These are phyloP conservation scores for Formica exsecta DNA, from an alignment of 1,140 invertebrate species.

Conservation along the genomic window DNA sequence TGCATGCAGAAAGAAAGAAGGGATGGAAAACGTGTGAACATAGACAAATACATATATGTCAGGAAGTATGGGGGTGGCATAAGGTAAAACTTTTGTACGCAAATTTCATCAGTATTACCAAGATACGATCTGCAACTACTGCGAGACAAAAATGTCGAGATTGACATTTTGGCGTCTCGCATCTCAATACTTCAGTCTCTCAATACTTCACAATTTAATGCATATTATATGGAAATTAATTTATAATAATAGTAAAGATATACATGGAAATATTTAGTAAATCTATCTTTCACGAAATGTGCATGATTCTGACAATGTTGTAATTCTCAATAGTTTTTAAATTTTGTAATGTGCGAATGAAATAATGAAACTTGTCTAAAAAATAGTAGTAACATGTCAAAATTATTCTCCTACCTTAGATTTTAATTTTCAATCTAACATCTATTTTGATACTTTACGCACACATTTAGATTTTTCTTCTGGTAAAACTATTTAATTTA, in stretches of 20 bases:
- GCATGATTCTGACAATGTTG: background rate
- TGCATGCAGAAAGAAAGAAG: background rate
- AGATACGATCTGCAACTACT: conserved; percentile 10
- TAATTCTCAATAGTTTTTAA: too few species aligned
- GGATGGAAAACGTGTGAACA: background rate
- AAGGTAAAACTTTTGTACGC: background rate
- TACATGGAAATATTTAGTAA: background rate
- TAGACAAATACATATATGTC: conserved; percentile 11
- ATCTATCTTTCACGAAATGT: background rate
- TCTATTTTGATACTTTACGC: too few species aligned
- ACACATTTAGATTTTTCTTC: too few species aligned
- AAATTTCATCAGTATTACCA: background rate
- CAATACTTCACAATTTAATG: too few species aligned
- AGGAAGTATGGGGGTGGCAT: background rate
- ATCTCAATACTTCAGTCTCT: too few species aligned
- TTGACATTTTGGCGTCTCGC: background rate
- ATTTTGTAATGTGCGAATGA: too few species aligned
- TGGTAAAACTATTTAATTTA: too few species aligned
- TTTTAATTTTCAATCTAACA: too few species aligned
- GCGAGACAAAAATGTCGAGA: background rate
- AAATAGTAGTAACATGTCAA: too few species aligned
- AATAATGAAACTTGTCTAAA: too few species aligned
- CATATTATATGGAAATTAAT: conserved; percentile 1
- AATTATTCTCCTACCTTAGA: too few species aligned
- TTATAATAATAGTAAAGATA: conserved; percentile 6